Evolutionary conservation across 2,797 vertebrate genomes (phyloP).

Genomic region (Cirrhinus molitorella): DNA sequence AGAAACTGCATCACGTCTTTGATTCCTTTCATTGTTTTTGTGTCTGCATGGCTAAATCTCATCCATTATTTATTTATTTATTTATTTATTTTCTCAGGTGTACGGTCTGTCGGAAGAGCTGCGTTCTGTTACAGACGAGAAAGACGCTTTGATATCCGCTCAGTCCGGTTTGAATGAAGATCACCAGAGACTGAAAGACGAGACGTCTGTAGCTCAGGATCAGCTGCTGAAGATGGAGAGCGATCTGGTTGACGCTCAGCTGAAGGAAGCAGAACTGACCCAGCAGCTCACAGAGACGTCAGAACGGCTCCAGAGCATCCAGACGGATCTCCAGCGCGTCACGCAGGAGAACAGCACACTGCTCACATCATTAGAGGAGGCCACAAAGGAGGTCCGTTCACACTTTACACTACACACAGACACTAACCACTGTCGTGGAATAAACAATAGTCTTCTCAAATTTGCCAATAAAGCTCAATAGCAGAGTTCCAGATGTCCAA

Average conservation of each 20-base stretch:
- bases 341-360: slow-evolving; percentile 37
- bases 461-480: too few species aligned
- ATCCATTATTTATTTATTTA: neutral
- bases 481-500: too few species aligned
- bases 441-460: too few species aligned
- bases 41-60: neutral
- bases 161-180: slow-evolving; percentile 64
- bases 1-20: neutral
- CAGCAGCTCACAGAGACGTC: slow-evolving; percentile 55
- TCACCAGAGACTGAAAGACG: slow-evolving; percentile 70
- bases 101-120: slow-evolving; percentile 66
- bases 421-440: neutral
- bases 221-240: slow-evolving; percentile 59
- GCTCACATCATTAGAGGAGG: slow-evolving; percentile 30
- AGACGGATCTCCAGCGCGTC: slow-evolving; percentile 38
- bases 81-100: slow-evolving; percentile 66
- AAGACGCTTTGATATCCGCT: slow-evolving; percentile 65
- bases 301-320: slow-evolving; percentile 61
- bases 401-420: neutral
- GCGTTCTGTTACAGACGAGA: slow-evolving; percentile 49
- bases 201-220: slow-evolving; percentile 62
- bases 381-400: slow-evolving; percentile 38
- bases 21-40: neutral
- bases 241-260: slow-evolving; percentile 51
- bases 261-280: slow-evolving; percentile 58